Evolutionary conservation across 53 echinoderm and acorn worm genomes (phyloP).

Genomic region (Mesocentrotus franciscanus): DNA sequence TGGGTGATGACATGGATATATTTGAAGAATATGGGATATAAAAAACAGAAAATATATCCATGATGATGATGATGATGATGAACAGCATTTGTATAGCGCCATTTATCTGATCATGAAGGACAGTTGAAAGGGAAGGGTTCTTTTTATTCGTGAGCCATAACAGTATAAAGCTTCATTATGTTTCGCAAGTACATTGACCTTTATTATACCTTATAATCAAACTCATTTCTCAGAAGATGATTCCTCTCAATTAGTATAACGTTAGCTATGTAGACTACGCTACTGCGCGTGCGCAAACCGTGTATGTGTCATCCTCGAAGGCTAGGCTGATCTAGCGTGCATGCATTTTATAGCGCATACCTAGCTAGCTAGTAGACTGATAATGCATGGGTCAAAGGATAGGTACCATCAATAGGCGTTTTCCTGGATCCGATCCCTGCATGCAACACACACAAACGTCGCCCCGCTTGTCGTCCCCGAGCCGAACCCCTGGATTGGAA

Average conservation of each 20-base stretch:
- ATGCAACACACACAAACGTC: background rate
- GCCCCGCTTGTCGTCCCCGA: background rate
- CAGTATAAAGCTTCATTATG: too few relatives aligned
- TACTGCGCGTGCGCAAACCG: conserved; percentile 28
- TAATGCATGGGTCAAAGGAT: conserved; percentile 41
- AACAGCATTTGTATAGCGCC: too few relatives aligned
- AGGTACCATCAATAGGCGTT: conserved; percentile 43
- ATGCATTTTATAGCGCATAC: conserved; percentile 7
- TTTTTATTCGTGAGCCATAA: too few relatives aligned
- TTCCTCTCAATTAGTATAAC: too few relatives aligned
- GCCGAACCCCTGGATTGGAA: conserved; percentile 24
- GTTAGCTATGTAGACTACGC: background rate
- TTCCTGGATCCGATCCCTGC: conserved; percentile 2
- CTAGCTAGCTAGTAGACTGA: background rate
- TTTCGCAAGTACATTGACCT: too few relatives aligned
- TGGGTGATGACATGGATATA: too few relatives aligned
- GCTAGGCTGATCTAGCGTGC: background rate
- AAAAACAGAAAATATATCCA: background rate
- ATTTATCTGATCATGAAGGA: too few relatives aligned
- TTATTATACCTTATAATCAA: too few relatives aligned
- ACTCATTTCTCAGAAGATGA: too few relatives aligned
- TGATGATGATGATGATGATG: too few relatives aligned
- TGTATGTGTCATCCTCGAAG: conserved; percentile 24
- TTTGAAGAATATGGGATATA: background rate
- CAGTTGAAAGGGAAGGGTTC: background rate